phyloP scores from a whole-genome alignment of 2,888 invertebrate genomes.

The Stratiomys singularior region DNA sequence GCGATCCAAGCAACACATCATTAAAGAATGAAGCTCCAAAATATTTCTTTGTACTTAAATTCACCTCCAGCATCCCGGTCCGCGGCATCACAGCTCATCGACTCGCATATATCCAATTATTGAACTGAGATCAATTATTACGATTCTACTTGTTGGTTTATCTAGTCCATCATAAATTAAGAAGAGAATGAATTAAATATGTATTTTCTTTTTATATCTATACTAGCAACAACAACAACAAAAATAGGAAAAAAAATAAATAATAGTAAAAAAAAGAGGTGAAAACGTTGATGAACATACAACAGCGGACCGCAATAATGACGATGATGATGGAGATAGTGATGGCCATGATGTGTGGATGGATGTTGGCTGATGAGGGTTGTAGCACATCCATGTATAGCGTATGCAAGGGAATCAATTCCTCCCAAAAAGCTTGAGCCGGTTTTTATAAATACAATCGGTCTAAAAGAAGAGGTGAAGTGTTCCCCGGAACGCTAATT shows the following conservation, averaged over 20 bases:
- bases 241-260: too few species aligned
- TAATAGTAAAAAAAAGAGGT: too few species aligned
- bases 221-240: too few species aligned
- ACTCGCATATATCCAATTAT: background rate
- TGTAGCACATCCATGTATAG: background rate
- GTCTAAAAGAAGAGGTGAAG: slow-evolving; percentile 6
- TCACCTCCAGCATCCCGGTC: too few species aligned
- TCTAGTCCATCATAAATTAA: slow-evolving; percentile 16
- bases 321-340: background rate
- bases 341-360: background rate
- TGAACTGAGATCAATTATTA: background rate
- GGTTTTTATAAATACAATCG: slow-evolving; percentile 7
- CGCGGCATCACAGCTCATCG: too few species aligned
- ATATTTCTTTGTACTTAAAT: too few species aligned
- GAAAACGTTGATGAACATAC: slow-evolving; percentile 2
- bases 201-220: background rate
- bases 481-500: slow-evolving; percentile 32
- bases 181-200: slow-evolving; percentile 18
- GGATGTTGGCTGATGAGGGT: background rate
- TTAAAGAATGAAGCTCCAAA: too few species aligned
- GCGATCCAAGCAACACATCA: too few species aligned
- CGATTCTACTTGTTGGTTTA: slow-evolving; percentile 3
- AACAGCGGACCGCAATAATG: background rate
- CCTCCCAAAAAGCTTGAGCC: slow-evolving; percentile 17
- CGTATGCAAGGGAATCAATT: background rate